Conservation (phyloP, 2,888 invertebrate species). For the Himalopsyche anomala region DNA sequence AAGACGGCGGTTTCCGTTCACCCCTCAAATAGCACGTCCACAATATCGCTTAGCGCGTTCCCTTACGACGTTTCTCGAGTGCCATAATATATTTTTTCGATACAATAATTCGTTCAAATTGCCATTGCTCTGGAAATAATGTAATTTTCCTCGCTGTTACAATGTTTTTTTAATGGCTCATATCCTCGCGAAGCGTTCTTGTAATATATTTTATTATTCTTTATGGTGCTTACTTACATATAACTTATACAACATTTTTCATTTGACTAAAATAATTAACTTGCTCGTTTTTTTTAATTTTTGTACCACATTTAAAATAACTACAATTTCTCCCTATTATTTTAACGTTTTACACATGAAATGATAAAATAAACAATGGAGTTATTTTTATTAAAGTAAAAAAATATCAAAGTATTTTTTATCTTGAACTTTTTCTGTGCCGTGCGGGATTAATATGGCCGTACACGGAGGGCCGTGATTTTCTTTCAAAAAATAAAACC, state of each 20-base stretch:
- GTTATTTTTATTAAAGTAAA: no score
- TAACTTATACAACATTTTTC: not conserved
- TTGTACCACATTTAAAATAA: no score
- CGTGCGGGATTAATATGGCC: no score
- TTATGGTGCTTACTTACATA: not conserved
- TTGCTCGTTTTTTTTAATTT: no score
- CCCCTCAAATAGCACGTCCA: not conserved
- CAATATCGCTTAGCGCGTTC: not conserved
- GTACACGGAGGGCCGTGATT: no score
- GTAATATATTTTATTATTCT: slow-evolving; percentile 16
- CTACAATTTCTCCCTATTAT: no score
- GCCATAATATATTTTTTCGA: not conserved
- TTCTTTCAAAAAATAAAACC: no score
- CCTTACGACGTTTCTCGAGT: not conserved
- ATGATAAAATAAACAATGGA: no score
- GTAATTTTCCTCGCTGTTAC: slow-evolving; percentile 4
- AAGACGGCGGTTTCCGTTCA: not conserved
- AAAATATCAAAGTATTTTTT: no score
- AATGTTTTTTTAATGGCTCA: slow-evolving; percentile 15
- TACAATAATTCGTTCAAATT: slow-evolving; percentile 34
- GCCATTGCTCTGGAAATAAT: not conserved
- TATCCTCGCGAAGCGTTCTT: not conserved
- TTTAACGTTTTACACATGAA: no score
- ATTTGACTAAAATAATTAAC: not conserved
- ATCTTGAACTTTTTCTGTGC: no score